These are phyloP conservation scores for Oegoconia quadripuncta DNA, from an alignment of 2,888 invertebrate species.

Conservation along the genomic window DNA sequence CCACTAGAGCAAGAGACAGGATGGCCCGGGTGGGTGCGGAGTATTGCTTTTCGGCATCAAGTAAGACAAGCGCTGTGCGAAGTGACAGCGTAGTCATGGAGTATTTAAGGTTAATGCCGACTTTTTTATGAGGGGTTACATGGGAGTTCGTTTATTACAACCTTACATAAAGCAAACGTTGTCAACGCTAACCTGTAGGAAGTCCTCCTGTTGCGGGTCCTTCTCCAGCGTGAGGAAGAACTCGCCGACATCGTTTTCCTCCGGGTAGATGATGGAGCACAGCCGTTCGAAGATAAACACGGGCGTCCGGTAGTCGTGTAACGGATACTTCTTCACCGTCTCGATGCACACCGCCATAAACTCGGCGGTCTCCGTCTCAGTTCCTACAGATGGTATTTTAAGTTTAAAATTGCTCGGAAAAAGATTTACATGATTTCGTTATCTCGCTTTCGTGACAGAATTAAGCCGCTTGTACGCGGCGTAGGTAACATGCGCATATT, in stretches of 20 bases:
- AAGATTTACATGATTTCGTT: too few species aligned
- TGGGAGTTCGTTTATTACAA: neutral
- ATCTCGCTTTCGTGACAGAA: too few species aligned
- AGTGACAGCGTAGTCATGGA: too few species aligned
- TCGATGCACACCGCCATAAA: conserved; percentile 99
- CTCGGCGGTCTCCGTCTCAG: conserved; percentile 96
- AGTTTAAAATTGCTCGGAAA: too few species aligned
- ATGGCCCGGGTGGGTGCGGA: too few species aligned
- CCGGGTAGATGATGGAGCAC: conserved; percentile 98
- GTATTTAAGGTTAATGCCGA: too few species aligned
- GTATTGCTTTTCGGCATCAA: too few species aligned
- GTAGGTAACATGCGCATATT: too few species aligned
- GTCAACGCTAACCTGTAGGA: conserved; percentile 84
- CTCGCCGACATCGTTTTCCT: conserved; percentile 97
- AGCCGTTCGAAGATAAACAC: conserved; percentile 98
- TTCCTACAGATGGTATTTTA: conserved; percentile 77
- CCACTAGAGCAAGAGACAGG: too few species aligned
- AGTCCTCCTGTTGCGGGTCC: conserved; percentile 99
- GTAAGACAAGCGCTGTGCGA: too few species aligned
- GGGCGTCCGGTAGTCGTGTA: conserved; percentile 96
- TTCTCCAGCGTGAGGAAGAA: conserved; percentile 98
- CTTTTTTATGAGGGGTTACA: too few species aligned
- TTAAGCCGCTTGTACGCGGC: too few species aligned
- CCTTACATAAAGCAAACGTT: neutral
- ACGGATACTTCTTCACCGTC: conserved; percentile 93